Base-by-base conservation (phyloP, 2,113 vertebrate species). In the Seriola rivoliana region DNA sequence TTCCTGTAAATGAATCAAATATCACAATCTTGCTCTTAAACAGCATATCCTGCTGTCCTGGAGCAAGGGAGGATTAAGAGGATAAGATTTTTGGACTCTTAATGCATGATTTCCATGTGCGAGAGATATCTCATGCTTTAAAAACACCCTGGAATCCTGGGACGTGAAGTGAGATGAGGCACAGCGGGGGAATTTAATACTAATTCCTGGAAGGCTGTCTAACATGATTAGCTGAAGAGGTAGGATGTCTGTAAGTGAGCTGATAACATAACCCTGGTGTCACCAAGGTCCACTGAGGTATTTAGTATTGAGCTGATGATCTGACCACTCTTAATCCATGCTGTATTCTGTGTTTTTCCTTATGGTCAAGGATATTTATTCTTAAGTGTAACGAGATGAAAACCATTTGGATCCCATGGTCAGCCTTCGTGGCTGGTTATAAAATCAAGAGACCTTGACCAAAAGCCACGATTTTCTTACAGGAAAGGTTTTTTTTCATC, bases 151-250 rank as follows among this genome's bases (percentile, higher is more conserved):
- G 23, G 48, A 76, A 72, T 81, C 25, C 4, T 46, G 62, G 10
- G 34, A 84, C 5, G 19, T 80, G 42, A 50, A 79, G 59, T 55
- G 54, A 73, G 70, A 81, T 83, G 78, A 63, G 67, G 75, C 81
- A 55, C 88, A 78, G 63, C n/a, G 2, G 72, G 75, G 66, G 60
- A 74, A 57, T 84, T 68, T 72, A 67, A 80, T 76, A 82, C 46
- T 48, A 44, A 63, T 71, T 79, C 48, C 63, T 75, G 50, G 67
- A 87, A 62, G 55, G 72, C 34, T 85, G 66, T 89, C 66, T 85
- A 75, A 74, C 46, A 62, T 25, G 84, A 92, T 92, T 88, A 86
- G 64, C 38, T 78, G 59, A 79, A 65, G 83, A 71, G 8, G 17
- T 83, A n/a, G 74, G 8, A 75, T 60, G 80, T 74, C 75, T 88